A percentile compares a stretch with the other conserved stretches of the same genome.
These are phyloP conservation scores for Sclerodermus sp. DNA, from an alignment of 2,888 invertebrate species.

Conservation along the genomic window DNA sequence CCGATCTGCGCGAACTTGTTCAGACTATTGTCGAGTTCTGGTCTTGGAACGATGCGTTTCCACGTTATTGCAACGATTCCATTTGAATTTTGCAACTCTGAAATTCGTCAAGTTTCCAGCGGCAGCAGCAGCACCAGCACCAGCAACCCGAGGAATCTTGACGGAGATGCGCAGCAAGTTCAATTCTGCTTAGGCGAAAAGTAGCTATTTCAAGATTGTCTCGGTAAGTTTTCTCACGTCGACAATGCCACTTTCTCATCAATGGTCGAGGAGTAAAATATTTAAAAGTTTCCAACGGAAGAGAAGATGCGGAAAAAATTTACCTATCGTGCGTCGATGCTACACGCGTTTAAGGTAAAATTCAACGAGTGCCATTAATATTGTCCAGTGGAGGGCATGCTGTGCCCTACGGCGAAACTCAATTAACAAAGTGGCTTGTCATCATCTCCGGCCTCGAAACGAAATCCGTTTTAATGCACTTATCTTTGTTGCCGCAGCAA, in stretches of 20 bases:
- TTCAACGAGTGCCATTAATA: conserved; percentile 26
- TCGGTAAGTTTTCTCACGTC: too few relatives aligned
- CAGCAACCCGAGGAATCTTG: too few relatives aligned
- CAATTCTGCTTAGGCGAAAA: too few relatives aligned
- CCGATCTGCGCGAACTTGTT: conserved; percentile 29
- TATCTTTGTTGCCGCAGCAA: conserved; percentile 49
- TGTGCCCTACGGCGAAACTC: conserved; percentile 27
- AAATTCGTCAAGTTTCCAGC: conserved; percentile 15
- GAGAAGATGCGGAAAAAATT: too few relatives aligned
- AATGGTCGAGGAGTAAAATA: too few relatives aligned
- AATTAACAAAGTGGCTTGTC: conserved; percentile 40
- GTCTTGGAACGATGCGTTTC: conserved; percentile 21
- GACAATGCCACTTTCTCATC: too few relatives aligned
- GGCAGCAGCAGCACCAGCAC: too few relatives aligned
- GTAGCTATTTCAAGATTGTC: too few relatives aligned
- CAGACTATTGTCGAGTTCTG: conserved; percentile 24
- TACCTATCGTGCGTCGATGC: conserved; percentile 11
- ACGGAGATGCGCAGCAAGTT: too few relatives aligned
- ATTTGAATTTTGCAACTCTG: conserved; percentile 25
- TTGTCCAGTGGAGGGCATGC: conserved; percentile 3
- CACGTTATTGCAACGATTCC: conserved; percentile 24
- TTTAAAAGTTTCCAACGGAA: too few relatives aligned
- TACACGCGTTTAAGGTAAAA: conserved; percentile 9
- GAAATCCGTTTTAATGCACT: conserved; percentile 41
- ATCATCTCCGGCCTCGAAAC: conserved; percentile 31